Percentiles rank a stretch among this genome's conserved stretches.
Conservation (phyloP, 23 tunicate species). For the Clavelina lepadiformis region DNA sequence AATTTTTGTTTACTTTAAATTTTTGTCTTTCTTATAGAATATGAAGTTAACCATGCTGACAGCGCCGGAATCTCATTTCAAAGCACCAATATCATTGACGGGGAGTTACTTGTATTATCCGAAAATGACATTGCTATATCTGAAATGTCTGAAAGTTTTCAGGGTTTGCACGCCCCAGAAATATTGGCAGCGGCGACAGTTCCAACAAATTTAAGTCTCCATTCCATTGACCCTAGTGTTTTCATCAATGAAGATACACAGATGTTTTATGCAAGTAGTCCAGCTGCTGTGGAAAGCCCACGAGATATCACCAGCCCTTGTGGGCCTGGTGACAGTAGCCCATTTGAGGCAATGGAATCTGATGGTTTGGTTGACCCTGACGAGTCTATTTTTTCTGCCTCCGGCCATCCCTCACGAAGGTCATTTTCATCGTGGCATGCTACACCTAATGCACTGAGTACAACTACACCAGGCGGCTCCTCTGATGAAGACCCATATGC, state of each 20-base stretch:
- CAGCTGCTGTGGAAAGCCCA: slow-evolving; percentile 30
- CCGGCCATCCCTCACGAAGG: slow-evolving; percentile 24
- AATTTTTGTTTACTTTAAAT: no score
- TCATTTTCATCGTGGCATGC: slow-evolving; percentile 5
- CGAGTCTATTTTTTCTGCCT: slow-evolving; percentile 24
- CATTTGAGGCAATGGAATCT: slow-evolving; percentile 89
- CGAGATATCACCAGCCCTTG: slow-evolving; percentile 49
- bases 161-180: no score
- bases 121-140: no score
- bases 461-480: slow-evolving; percentile 77
- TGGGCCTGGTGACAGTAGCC: slow-evolving; percentile 75
- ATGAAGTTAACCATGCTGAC: no score
- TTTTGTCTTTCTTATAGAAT: no score
- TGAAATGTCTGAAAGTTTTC: no score
- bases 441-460: slow-evolving; percentile 26
- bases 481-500: slow-evolving; percentile 80
- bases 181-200: no score
- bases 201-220: no score
- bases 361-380: slow-evolving; percentile 48
- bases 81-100: no score
- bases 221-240: slow-evolving; percentile 11
- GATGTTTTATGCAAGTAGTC: slow-evolving; percentile 25
- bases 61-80: no score
- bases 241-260: slow-evolving; percentile 63
- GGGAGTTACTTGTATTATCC: no score